phyloP scores from a whole-genome alignment of 92 coral and sea anemone genomes.

The Zoanthus sansibaricus region DNA sequence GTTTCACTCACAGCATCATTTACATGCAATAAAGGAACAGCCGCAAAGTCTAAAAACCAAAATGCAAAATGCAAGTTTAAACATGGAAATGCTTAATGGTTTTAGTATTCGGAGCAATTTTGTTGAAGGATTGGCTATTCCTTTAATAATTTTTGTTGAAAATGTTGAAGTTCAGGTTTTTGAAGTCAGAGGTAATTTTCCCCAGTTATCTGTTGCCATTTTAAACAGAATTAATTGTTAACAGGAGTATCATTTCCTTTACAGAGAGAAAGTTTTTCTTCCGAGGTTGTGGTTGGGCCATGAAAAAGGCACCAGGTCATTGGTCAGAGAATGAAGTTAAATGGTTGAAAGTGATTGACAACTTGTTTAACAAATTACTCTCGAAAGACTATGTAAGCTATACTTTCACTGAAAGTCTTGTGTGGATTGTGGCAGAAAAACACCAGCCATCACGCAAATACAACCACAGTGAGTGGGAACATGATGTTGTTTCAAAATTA shows the following conservation, averaged over 20 bases:
- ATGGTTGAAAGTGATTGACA: slow-evolving; percentile 24
- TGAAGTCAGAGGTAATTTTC: no score
- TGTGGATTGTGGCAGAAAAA: slow-evolving; percentile 24
- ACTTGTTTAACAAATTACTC: background rate
- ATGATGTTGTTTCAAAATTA: slow-evolving; percentile 12
- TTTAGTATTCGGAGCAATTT: no score
- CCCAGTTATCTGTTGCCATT: no score
- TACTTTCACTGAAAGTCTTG: slow-evolving; percentile 21
- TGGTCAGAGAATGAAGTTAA: slow-evolving; percentile 7
- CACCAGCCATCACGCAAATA: slow-evolving; percentile 4
- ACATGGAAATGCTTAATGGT: no score
- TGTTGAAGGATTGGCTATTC: no score
- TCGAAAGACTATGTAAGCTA: slow-evolving; percentile 10
- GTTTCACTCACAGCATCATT: no score
- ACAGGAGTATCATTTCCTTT: background rate
- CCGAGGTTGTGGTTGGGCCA: slow-evolving; percentile 38
- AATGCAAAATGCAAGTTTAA: no score
- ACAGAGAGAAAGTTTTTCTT: slow-evolving; percentile 6
- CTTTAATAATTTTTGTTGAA: no score
- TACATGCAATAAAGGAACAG: no score
- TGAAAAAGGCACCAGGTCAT: slow-evolving; percentile 17
- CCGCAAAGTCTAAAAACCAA: background rate
- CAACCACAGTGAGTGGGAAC: slow-evolving; percentile 31
- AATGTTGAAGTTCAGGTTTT: no score
- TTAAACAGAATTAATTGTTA: no score